Conservation (phyloP, 1,140 invertebrate genomes). For the Drosophila hydei region DNA sequence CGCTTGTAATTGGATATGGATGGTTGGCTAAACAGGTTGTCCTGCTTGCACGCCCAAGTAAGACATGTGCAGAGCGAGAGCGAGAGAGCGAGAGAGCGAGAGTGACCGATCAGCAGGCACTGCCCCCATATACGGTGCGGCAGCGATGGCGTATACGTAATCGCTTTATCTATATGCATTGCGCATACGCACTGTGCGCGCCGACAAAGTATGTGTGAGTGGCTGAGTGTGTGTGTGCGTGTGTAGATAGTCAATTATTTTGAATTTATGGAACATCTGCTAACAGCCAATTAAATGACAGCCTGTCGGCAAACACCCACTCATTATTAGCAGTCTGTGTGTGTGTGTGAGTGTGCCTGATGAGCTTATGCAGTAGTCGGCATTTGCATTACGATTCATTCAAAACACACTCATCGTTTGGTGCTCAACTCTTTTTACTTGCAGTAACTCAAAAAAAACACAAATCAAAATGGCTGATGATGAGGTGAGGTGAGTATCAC, state of each 20-base stretch:
- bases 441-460: slow-evolving; percentile 80
- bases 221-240: neutral
- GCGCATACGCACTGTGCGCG: slow-evolving; percentile 72
- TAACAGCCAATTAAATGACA: slow-evolving; percentile 27
- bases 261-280: slow-evolving; percentile 42
- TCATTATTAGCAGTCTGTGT: neutral
- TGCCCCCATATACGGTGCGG: slow-evolving; percentile 74
- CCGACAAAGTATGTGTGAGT: neutral
- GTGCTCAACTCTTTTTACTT: slow-evolving; percentile 49
- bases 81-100: neutral
- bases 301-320: slow-evolving; percentile 4
- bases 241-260: slow-evolving; percentile 32
- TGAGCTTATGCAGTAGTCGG: slow-evolving; percentile 48
- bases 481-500: slow-evolving; percentile 92
- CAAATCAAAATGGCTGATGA: slow-evolving; percentile 92
- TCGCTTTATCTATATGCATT: slow-evolving; percentile 55
- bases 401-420: slow-evolving; percentile 24
- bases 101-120: slow-evolving; percentile 22
- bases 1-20: slow-evolving; percentile 68
- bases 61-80: neutral
- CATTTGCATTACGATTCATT: slow-evolving; percentile 15
- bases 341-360: slow-evolving; percentile 9
- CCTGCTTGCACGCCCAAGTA: slow-evolving; percentile 17
- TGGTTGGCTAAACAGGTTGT: slow-evolving; percentile 19
- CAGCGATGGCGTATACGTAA: slow-evolving; percentile 71